Conservation (phyloP, 2,888 invertebrate species). For the Ryuthela nishihirai region DNA sequence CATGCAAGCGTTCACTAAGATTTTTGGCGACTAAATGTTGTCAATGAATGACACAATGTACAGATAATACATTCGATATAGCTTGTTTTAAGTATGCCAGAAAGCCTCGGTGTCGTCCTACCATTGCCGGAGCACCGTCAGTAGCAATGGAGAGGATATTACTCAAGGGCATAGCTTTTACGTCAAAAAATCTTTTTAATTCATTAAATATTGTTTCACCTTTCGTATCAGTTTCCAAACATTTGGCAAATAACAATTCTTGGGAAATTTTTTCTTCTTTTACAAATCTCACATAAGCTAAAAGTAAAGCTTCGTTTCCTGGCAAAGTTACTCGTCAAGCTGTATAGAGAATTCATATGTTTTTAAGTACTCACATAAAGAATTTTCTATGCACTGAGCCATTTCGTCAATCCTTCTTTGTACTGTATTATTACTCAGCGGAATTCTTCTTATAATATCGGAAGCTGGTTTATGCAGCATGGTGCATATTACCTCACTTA, state of each 20-base stretch:
- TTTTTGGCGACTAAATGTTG: constrained; percentile 39
- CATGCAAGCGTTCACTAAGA: constrained; percentile 34
- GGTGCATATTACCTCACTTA: constrained; percentile 10
- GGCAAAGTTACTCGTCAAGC: constrained; percentile 9
- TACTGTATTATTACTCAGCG: constrained; percentile 22
- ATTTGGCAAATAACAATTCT: constrained; percentile 35
- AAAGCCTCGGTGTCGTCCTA: constrained; percentile 8
- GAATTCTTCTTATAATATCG: constrained; percentile 11
- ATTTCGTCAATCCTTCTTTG: constrained; percentile 27
- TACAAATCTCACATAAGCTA: constrained; percentile 11
- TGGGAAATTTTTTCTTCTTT: constrained; percentile 2
- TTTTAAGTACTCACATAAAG: constrained; percentile 6
- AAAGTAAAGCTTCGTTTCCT: constrained; percentile 9
- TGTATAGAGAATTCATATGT: constrained; percentile 14
- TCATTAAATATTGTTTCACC: constrained; percentile 30
- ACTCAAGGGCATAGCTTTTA: constrained; percentile 22
- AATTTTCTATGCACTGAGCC: constrained; percentile 23
- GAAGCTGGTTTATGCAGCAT: constrained; percentile 11
- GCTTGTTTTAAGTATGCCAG: constrained; percentile 8
- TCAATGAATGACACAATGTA: constrained; percentile 7
- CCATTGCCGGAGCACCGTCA: constrained; percentile 13
- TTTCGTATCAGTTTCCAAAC: constrained; percentile 30
- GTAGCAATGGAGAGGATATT: constrained; percentile 13
- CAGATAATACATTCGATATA: not conserved
- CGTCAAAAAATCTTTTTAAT: constrained; percentile 17